Base-by-base conservation (phyloP, 2,888 invertebrate genomes). In the Pycnomerus fuliginosus region DNA sequence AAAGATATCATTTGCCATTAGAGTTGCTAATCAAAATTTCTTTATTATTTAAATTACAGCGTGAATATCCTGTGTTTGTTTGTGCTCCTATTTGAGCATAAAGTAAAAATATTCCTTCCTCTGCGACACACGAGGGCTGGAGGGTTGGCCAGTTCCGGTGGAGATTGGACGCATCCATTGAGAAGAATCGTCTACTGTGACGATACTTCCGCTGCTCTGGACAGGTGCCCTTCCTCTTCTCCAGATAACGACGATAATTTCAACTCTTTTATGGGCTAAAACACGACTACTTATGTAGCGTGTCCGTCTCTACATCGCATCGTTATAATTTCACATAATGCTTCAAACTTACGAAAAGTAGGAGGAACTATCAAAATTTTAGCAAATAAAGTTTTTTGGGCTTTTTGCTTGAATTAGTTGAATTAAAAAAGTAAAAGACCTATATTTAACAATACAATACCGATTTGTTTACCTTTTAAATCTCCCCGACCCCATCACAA, bases 151-250 rank as follows among this genome's bases (percentile, higher is more conserved):
- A 61, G 66, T 67, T 67, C 67, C 68, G 66, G 68, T 66, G 63
- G 66, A 66, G 67, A 66, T 65, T 63, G 62, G 65, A 58, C 64
- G 50, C 60, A 55, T 60, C 65, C 67, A 68, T 67, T 68, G 64
- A 68, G 67, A 65, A 62, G 64, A 62, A 56, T 60, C 67, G 67
- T 57, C 58, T 58, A 66, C 60, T 67, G 68, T 69, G 65, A 69
- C 68, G 67, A 58, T 51, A 52, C 56, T 67, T 69, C 68, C 69
- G 62, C 55, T 52, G 53, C 53, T 55, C 49, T 38, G 58, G 64
- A 62, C 63, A 62, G 60, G 61, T 62, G 61, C 56, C 53, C 57
- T 62, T 61, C 61, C 61, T 53, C 56, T 56, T 54, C 56, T 52
- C 56, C 44, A 46, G 46, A 46, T 42, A 42, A 39, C 38, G 34